Base-by-base conservation (phyloP, 2,113 vertebrate species). In the Forbesichthys agassizii region DNA sequence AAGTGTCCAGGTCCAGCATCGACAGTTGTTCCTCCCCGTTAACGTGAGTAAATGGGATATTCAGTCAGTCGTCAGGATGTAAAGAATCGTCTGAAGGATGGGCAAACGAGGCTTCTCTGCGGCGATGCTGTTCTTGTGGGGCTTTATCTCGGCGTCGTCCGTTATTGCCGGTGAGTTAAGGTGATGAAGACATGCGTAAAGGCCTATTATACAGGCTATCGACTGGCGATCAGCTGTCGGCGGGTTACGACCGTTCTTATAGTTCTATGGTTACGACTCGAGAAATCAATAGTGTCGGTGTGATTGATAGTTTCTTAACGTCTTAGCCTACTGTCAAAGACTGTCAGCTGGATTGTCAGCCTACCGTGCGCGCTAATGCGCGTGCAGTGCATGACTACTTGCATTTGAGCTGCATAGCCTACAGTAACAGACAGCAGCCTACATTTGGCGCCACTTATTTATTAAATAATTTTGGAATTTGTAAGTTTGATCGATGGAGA, bases 101-200 rank as follows among this genome's bases (percentile, higher is more conserved):
- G 90, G 77, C 49, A 73, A 80, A 86, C 84, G 77, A 69, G 75
- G 85, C 78, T 83, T 54, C 66, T 91, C 81, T 71, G 84, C 89
- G 81, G 72, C 73, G 77, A 69, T 87, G 81, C 77, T 90, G 78
- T 78, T 93, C 60, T 77, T 92, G 82, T 79, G 89, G 81, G 88
- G 84, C 75, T 88, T 73, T 79, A 73, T 92, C 72, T 80, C 84
- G 52, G 77, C 73, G 71, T 85, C 86, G 78, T 88, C 87, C 70
- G 90, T 91, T 63, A 6, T 75, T 9, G 91, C 92, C 78, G 92
- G 92, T 93, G 86, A 93, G 91, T 92, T 18, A 73, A 85, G 79
- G 80, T 71, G 78, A 72, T 73, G 73, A 79, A 20, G 61, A 65
- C 49, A 10, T 11, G 13, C 47, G 49, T 59, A 64, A 61, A 74